Base-by-base conservation (phyloP, 2,888 invertebrate genomes). In the Mystacides longicornis region DNA sequence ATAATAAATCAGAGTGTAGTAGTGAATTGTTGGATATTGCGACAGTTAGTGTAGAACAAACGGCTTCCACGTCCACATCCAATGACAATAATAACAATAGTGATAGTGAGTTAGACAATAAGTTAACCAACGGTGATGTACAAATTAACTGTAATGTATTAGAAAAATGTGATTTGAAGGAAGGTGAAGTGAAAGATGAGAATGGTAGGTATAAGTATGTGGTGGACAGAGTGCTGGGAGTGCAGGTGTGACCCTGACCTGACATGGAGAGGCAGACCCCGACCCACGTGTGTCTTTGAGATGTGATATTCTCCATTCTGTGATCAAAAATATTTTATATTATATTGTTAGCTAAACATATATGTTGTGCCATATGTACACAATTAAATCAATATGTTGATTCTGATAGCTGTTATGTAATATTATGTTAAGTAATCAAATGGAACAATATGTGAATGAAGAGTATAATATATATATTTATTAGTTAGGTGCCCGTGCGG, bases 161-260 rank as follows among this genome's bases (percentile, higher is more conserved):
- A 2, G 3, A 27, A 7, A 18, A 45, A 19, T 19, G 22, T 21
- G 50, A 11, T 33, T 5, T 21, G n/a, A 37, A 21, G 43, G 48
- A 52, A 16, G 23, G 23, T 42, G 55, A 51, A 51, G 21, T 42
- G 33, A 43, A 54, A 4, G 43, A 11, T 70, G 71, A 72, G 62
- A 72, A 73, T 59, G 80, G 79, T 66, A 83, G 85, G 69, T 89
- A 84, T 72, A 87, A 88, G 63, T 89, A 89, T 72, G 87, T 89
- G 62, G 86, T 91, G 62, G 90, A 90, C 74, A 81, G 89, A 71
- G 86, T 83, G 58, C 79, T 89, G 66, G 90, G 91, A 67, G 91
- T 91, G 64, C 90, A 90, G 76, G 90, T 91, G 68, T 91, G 79
- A 81, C 19, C 7, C 16, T n/a, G 14, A 37, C 16, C 37, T 37